These are phyloP conservation scores for Petrophora chlorosata DNA, from an alignment of 2,888 invertebrate species.

Conservation along the genomic window DNA sequence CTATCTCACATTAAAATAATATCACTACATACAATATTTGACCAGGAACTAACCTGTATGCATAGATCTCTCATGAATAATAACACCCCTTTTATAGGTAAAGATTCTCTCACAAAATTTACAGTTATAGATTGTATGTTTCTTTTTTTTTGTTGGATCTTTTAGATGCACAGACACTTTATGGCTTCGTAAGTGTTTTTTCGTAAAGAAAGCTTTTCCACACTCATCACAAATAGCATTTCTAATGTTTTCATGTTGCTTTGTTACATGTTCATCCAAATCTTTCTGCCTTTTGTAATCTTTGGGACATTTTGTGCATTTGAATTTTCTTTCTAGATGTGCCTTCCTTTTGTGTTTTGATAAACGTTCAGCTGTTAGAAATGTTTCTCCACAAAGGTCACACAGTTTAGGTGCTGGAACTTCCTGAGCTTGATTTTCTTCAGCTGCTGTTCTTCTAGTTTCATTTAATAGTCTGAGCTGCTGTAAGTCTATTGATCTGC, in stretches of 20 bases:
- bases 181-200: conserved; percentile 1
- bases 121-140: neutral
- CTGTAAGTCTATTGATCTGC: too few relatives aligned
- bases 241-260: conserved; percentile 1
- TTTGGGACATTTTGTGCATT: conserved; percentile 12
- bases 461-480: too few relatives aligned
- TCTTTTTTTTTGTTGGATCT: neutral
- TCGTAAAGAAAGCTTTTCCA: neutral
- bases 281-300: neutral
- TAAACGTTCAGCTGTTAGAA: neutral
- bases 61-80: conserved; percentile 14
- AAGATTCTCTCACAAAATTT: conserved; percentile 13
- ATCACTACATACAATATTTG: too few relatives aligned
- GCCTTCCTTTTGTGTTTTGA: neutral
- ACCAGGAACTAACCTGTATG: conserved; percentile 17
- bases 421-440: neutral
- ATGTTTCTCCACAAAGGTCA: neutral
- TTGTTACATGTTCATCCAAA: neutral
- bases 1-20: too few relatives aligned
- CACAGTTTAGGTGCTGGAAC: neutral
- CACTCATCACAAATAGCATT: neutral
- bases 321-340: conserved; percentile 1
- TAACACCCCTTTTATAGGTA: neutral
- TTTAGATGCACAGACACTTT: neutral
- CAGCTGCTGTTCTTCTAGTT: neutral